Percentiles rank a stretch among this genome's conserved stretches.
phyloP scores from a whole-genome alignment of 2,113 vertebrate species.

The Speoplatyrhinus poulsoni region DNA sequence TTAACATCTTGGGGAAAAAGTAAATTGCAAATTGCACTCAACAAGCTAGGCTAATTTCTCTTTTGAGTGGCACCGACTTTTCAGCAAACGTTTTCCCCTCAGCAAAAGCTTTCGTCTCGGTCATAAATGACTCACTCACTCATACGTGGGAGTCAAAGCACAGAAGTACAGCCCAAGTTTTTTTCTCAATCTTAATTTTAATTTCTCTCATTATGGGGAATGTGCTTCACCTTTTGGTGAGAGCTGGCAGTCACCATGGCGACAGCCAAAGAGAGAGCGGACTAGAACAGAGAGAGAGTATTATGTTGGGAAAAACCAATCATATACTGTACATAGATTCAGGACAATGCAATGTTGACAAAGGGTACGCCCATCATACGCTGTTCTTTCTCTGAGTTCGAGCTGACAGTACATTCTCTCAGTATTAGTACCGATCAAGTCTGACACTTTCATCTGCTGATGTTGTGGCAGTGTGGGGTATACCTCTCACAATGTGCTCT shows the following conservation, averaged over 20 bases:
- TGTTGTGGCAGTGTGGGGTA: no score
- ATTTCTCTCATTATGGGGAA: constrained; percentile 33
- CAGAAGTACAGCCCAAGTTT: constrained; percentile 58
- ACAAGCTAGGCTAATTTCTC: neutral
- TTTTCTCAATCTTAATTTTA: constrained; percentile 39
- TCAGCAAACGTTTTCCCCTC: constrained; percentile 31
- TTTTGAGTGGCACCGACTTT: constrained; percentile 28
- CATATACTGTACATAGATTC: no score
- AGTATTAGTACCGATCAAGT: no score
- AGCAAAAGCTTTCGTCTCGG: constrained; percentile 51
- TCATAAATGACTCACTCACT: constrained; percentile 60
- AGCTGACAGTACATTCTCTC: no score
- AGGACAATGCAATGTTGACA: neutral
- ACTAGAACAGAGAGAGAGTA: neutral
- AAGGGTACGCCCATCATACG: no score
- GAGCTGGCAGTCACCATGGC: constrained; percentile 51
- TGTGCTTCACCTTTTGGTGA: constrained; percentile 27
- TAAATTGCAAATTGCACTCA: neutral
- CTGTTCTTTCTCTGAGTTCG: no score
- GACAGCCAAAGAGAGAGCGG: constrained; percentile 26
- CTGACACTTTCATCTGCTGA: no score
- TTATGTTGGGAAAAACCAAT: no score
- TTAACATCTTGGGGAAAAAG: neutral
- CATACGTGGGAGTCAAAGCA: constrained; percentile 56
- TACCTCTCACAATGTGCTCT: no score